These are phyloP conservation scores for Geococcyx californianus DNA, from an alignment of 2,113 vertebrate genomes.

Conservation along the genomic window DNA sequence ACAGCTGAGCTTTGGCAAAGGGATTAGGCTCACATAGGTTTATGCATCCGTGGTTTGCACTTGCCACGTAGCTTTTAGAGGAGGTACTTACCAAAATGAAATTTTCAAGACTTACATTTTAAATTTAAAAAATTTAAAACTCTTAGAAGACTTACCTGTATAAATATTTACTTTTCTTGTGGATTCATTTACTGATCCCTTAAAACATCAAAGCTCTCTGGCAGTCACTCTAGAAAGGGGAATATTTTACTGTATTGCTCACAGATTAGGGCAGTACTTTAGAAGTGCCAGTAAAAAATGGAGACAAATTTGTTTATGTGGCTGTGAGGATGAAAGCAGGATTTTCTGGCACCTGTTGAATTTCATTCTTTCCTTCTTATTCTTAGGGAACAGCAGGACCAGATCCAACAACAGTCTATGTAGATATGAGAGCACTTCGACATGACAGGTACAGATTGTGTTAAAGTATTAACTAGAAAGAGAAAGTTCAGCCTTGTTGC, in stretches of 20 bases:
- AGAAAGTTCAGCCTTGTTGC: background rate
- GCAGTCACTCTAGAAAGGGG: background rate
- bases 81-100: background rate
- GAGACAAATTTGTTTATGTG: background rate
- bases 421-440: constrained; percentile 94
- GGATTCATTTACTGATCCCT: background rate
- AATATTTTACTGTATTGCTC: background rate
- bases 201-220: background rate
- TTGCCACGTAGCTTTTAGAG: background rate
- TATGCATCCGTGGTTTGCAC: background rate
- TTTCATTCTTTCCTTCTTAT: constrained; percentile 19
- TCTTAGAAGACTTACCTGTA: no score
- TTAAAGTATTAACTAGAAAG: background rate
- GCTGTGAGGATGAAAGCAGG: background rate
- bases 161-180: background rate
- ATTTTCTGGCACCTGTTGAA: background rate
- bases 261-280: background rate
- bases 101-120: background rate
- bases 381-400: constrained; percentile 92
- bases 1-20: background rate
- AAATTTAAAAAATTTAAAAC: background rate
- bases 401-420: constrained; percentile 94
- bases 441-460: constrained; percentile 85
- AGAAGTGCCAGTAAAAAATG: background rate
- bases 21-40: background rate